phyloP scores from a whole-genome alignment of 2,888 invertebrate species.

The Euspilapteryx auroguttella region DNA sequence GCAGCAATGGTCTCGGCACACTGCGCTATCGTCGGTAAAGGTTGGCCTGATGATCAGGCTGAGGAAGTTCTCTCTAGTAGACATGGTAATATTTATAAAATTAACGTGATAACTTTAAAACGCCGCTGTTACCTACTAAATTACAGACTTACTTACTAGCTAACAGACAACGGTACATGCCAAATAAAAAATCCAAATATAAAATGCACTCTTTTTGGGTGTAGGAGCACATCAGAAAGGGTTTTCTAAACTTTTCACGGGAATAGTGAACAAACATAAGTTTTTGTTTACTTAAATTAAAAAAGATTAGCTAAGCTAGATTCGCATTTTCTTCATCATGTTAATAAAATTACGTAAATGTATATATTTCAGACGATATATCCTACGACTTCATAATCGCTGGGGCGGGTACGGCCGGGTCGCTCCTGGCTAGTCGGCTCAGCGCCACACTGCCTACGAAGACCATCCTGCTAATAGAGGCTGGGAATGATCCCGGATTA shows the following conservation, averaged over 20 bases:
- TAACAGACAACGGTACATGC: no score
- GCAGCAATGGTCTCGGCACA: slow-evolving; percentile 58
- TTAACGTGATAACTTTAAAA: no score
- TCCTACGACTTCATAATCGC: slow-evolving; percentile 50
- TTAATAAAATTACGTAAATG: no score
- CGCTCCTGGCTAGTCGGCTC: slow-evolving; percentile 49
- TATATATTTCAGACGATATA: slow-evolving; percentile 15
- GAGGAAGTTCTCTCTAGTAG: slow-evolving; percentile 13
- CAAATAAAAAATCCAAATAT: no score
- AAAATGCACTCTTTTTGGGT: no score
- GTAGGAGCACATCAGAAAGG: no score
- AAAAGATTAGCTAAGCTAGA: not conserved
- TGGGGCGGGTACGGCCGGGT: slow-evolving; percentile 60
- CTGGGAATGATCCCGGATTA: slow-evolving; percentile 41
- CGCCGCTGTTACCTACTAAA: no score
- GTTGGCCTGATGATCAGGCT: slow-evolving; percentile 51
- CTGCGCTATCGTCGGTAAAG: slow-evolving; percentile 44
- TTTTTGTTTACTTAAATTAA: no score
- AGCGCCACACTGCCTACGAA: slow-evolving; percentile 15
- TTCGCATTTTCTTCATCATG: no score
- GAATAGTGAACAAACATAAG: not conserved
- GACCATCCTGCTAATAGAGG: slow-evolving; percentile 41
- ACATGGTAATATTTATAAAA: no score
- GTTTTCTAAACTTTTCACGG: not conserved
- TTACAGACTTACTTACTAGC: no score